phyloP scores from a whole-genome alignment of 2,888 invertebrate genomes.

The Axea sp. region DNA sequence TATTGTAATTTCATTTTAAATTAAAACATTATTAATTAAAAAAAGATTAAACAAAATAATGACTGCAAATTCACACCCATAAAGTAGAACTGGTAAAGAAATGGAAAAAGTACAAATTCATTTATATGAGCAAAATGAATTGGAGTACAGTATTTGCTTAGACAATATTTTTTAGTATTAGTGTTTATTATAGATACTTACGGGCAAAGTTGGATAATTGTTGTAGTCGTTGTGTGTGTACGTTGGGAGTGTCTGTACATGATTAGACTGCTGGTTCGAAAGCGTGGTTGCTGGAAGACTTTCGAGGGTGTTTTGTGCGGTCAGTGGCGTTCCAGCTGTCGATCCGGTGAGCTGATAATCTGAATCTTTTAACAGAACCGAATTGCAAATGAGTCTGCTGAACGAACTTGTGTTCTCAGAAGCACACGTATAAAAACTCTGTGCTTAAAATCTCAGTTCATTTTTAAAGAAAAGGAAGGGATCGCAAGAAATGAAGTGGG shows the following conservation, averaged over 20 bases:
- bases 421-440: constrained; percentile 29
- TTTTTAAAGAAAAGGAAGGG: constrained; percentile 38
- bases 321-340: constrained; percentile 85
- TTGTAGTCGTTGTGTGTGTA: constrained; percentile 76
- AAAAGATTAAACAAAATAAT: no score
- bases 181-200: constrained; percentile 65
- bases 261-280: constrained; percentile 74
- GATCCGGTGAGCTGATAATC: constrained; percentile 86
- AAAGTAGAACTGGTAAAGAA: no score
- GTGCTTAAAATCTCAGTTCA: constrained; percentile 47
- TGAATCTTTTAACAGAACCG: constrained; percentile 80
- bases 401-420: constrained; percentile 50
- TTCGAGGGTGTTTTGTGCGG: constrained; percentile 78
- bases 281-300: constrained; percentile 74
- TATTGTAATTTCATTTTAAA: no score
- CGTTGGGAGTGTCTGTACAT: constrained; percentile 73
- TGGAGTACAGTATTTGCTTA: neutral
- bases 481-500: constrained; percentile 37
- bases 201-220: constrained; percentile 78
- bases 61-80: no score
- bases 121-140: no score
- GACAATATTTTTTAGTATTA: constrained; percentile 29
- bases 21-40: no score
- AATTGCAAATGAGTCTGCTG: constrained; percentile 57
- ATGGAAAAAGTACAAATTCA: no score